Conservation (phyloP, 2,113 vertebrate species). For the Oryzias woworae region DNA sequence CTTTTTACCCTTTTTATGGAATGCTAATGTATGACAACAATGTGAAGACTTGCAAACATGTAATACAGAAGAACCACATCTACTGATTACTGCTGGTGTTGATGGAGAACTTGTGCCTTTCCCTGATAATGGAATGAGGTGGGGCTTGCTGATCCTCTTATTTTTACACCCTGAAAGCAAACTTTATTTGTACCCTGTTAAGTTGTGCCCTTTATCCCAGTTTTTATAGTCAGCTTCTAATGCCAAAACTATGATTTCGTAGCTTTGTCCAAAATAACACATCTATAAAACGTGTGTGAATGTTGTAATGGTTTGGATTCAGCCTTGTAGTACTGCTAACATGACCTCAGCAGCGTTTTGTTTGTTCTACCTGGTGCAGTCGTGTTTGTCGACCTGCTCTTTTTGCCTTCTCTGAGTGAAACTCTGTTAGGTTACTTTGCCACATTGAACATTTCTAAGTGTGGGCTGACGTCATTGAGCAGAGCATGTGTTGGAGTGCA, state of each 20-base stretch:
- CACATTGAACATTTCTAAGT: constrained; percentile 38
- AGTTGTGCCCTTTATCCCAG: constrained; percentile 32
- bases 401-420: neutral
- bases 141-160: constrained; percentile 12
- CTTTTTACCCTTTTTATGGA: constrained; percentile 62
- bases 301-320: constrained; percentile 44
- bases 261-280: constrained; percentile 18
- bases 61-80: constrained; percentile 71
- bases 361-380: neutral
- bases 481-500: constrained; percentile 38
- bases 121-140: too few relatives aligned
- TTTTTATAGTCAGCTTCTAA: constrained; percentile 30
- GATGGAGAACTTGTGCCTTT: constrained; percentile 30
- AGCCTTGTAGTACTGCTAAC: constrained; percentile 33
- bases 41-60: constrained; percentile 79
- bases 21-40: constrained; percentile 78
- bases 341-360: constrained; percentile 61
- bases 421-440: constrained; percentile 36
- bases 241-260: constrained; percentile 52
- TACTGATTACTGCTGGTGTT: constrained; percentile 77
- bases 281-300: constrained; percentile 37
- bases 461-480: constrained; percentile 60
- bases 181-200: constrained; percentile 28
- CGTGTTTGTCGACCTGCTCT: neutral
- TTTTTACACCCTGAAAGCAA: constrained; percentile 53